Evolutionary conservation across 1,140 invertebrate species (phyloP).

Genomic region (Heliconius melpomene): DNA sequence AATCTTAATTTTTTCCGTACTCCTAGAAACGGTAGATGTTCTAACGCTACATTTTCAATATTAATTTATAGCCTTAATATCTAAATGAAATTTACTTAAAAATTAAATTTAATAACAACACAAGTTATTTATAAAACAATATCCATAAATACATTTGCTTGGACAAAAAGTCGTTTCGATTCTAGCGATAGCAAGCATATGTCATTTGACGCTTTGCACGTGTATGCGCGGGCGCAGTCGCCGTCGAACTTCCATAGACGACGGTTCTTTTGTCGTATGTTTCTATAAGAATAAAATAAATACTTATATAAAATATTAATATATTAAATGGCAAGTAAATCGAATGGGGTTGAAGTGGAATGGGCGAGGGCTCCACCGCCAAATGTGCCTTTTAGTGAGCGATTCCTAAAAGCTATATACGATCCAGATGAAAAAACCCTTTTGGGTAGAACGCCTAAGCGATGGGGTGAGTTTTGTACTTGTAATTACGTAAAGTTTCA

Average conservation of each 20-base stretch:
- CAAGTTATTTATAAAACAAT: not conserved
- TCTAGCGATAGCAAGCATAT: constrained; percentile 36
- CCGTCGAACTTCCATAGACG: constrained; percentile 37
- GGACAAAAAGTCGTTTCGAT: constrained; percentile 20
- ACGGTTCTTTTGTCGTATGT: constrained; percentile 16
- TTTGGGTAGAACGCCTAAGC: constrained; percentile 86
- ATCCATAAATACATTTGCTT: constrained; percentile 29
- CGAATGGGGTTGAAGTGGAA: constrained; percentile 58
- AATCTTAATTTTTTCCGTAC: no score
- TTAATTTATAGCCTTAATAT: no score
- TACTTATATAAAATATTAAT: constrained; percentile 1
- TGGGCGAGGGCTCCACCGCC: constrained; percentile 65
- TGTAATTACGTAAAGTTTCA: not conserved
- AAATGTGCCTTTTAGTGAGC: constrained; percentile 81
- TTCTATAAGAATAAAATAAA: constrained; percentile 8
- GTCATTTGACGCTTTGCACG: constrained; percentile 40
- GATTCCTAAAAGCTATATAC: constrained; percentile 83
- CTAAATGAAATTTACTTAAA: no score
- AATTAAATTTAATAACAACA: not conserved
- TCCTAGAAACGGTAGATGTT: no score
- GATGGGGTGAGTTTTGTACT: constrained; percentile 86
- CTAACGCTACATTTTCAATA: no score
- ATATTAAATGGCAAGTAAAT: constrained; percentile 56
- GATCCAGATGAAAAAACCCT: constrained; percentile 84
- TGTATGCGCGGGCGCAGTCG: constrained; percentile 42